Percentiles rank a stretch among this genome's conserved stretches.
Evolutionary conservation across 1,140 invertebrate genomes (phyloP).

Genomic region (Brachionus sp.): DNA sequence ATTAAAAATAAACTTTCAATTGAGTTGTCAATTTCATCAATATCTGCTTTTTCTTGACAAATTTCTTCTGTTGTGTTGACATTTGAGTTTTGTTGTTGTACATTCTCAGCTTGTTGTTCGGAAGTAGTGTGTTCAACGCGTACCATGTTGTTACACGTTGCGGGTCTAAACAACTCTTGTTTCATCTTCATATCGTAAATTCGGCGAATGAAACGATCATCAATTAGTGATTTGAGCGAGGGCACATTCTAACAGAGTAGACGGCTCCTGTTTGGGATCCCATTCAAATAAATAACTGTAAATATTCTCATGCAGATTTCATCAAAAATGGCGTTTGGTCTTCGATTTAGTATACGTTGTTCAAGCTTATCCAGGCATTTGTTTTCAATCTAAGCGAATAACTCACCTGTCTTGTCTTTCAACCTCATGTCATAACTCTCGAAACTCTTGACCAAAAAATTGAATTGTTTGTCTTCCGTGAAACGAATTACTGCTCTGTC

Average conservation of each 20-base stretch:
- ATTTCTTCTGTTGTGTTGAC: background rate
- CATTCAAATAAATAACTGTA: background rate
- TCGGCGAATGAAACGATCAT: background rate
- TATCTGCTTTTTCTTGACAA: background rate
- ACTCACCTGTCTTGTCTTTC: background rate
- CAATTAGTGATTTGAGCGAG: background rate
- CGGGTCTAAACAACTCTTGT: background rate
- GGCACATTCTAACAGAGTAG: background rate
- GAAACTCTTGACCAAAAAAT: background rate
- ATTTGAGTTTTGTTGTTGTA: background rate
- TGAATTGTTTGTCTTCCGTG: background rate
- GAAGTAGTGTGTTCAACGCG: background rate
- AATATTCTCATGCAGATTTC: constrained; percentile 5
- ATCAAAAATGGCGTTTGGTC: background rate
- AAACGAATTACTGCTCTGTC: background rate
- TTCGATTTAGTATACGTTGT: background rate
- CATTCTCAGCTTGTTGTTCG: background rate
- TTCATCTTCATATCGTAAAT: constrained; percentile 10
- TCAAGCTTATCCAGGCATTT: background rate
- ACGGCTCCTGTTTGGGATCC: background rate
- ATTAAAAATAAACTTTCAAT: background rate
- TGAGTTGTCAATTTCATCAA: background rate
- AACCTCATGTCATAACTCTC: too few species aligned
- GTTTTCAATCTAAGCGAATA: background rate
- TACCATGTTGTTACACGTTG: background rate